Base-by-base conservation (phyloP, 1,140 invertebrate species). In the Drosophila bocqueti region DNA sequence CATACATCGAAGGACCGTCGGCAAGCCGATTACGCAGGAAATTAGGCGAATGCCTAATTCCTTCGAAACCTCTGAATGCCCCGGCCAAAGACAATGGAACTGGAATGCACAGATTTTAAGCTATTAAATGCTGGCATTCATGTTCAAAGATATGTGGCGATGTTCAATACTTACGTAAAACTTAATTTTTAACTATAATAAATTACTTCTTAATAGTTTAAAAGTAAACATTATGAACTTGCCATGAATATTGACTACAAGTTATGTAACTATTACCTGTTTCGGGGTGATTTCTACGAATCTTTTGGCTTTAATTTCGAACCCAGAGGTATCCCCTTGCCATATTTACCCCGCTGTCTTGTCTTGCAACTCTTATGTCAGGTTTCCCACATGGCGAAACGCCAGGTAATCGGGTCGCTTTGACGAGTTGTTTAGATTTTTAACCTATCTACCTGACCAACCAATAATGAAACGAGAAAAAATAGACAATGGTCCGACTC, bases 351-450 rank as follows among this genome's bases (percentile, higher is more conserved):
- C 24, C 8, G 24, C 46, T 49, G 24, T 18, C 18, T 55, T 58
- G n/a, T 1, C 8, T 6, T n/a, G 49, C n/a, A 40, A 18, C 18
- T 42, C 52, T 34, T 31, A 34, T 52, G 49, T 52, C 50, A 52
- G 50, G 29, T 34, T 34, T 60, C 40, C 40, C 57, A 60, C 31
- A n/a, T 61, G 29, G 18, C 36, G 9, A 36, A 63, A 42, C 36
- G n/a, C 46, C 68, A 38, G 34, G 65, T 4, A 42, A 58, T 69
- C 50, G 55, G 18, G 21, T 47, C 31, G 43, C 40, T 42, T 69
- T 69, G 68, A 58, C 43, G 68, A 24, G 26, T 40, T 43, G 29
- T 45, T 43, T 29, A 40, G 67, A 46, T 16, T 61, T 73, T 72
- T 40, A 60, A 73, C 34, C 34, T 13, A 29, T 18, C 45, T 66